Evolutionary conservation across 2,113 vertebrate genomes (phyloP).

Genomic region (Genyomyrus donnyi): DNA sequence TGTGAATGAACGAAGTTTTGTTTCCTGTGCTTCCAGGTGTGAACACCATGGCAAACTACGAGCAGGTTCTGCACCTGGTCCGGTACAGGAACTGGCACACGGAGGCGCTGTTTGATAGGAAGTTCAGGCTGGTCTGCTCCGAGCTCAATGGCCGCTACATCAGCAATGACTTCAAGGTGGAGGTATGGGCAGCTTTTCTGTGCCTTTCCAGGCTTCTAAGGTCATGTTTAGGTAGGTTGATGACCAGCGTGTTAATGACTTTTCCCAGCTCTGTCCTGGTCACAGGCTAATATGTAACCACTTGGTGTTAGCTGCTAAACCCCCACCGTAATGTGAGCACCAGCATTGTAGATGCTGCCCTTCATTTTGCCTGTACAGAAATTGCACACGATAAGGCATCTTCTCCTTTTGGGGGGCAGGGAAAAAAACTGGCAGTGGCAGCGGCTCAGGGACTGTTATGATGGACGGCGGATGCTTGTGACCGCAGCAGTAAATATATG

Average conservation of each 20-base stretch:
- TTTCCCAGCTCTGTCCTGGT: background rate
- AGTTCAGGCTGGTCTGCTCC: constrained; percentile 88
- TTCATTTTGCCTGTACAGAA: background rate
- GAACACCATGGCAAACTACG: constrained; percentile 89
- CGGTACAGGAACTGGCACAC: constrained; percentile 90
- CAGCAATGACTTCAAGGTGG: constrained; percentile 93
- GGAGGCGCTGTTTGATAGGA: constrained; percentile 82
- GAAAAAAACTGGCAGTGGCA: background rate
- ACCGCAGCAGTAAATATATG: background rate
- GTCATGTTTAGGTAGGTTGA: background rate
- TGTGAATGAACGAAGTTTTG: background rate
- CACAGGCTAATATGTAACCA: background rate
- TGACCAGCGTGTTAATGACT: background rate
- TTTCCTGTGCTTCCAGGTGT: constrained; percentile 63
- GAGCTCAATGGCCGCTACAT: constrained; percentile 94
- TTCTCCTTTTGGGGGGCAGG: background rate
- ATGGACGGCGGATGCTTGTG: background rate
- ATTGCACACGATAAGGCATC: background rate
- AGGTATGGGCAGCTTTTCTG: constrained; percentile 62
- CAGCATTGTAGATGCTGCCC: background rate
- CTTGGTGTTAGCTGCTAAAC: background rate
- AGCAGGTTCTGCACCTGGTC: constrained; percentile 81
- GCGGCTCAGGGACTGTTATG: background rate
- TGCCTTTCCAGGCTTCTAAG: background rate
- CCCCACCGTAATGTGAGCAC: background rate